Conservation (phyloP, 2,113 vertebrate genomes). For the Centropus bengalensis region DNA sequence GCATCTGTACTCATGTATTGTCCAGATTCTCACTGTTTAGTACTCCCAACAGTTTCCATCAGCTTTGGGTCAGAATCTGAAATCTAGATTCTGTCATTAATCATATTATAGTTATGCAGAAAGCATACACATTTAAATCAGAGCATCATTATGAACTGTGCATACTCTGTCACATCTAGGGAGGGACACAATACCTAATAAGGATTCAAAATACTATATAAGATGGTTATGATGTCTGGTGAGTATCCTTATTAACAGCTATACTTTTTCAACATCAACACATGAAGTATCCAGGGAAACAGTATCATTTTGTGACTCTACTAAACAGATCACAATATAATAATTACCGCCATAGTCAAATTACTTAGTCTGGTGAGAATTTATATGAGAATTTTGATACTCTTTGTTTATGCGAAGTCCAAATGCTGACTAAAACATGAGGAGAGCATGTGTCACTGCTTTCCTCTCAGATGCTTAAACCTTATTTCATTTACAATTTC, state of each 20-base stretch:
- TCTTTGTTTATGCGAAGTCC: not conserved
- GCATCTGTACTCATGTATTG: not conserved
- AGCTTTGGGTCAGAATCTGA: not conserved
- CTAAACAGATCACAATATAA: not conserved
- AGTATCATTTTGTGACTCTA: not conserved
- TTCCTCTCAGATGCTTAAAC: not conserved
- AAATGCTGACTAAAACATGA: not conserved
- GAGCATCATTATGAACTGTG: not conserved
- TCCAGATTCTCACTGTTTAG: not conserved
- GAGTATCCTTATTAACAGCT: not conserved
- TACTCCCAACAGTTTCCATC: not conserved
- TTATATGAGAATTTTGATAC: not conserved
- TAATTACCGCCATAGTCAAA: not conserved
- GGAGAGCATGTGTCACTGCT: not conserved
- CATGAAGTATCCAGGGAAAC: not conserved
- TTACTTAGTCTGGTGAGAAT: not conserved
- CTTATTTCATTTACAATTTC: conserved; percentile 28
- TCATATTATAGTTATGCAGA: not conserved
- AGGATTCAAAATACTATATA: not conserved
- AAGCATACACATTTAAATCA: not conserved
- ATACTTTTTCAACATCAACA: not conserved
- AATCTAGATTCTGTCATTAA: not conserved
- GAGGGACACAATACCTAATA: not conserved
- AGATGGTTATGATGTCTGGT: not conserved
- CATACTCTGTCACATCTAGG: not conserved